Conservation (phyloP, 2,113 vertebrate species). For the Nothobranchius furzeri region DNA sequence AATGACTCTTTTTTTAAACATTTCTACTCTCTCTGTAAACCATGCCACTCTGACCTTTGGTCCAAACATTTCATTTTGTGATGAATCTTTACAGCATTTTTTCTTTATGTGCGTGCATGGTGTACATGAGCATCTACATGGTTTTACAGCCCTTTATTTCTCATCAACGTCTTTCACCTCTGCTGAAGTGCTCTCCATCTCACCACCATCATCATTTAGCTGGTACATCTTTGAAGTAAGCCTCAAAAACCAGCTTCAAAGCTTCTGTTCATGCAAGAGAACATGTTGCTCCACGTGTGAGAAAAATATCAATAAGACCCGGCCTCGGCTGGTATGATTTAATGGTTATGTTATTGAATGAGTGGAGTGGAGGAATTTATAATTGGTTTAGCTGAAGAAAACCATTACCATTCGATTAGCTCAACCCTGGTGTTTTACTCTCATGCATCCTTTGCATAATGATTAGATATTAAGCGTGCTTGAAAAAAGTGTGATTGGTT, state of each 20-base stretch:
- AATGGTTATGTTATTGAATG: constrained; percentile 64
- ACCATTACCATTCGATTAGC: constrained; percentile 71
- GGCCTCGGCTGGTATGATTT: constrained; percentile 60
- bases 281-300: constrained; percentile 66
- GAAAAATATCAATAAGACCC: constrained; percentile 70
- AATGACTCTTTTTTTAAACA: too few species aligned
- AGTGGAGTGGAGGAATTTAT: constrained; percentile 60
- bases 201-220: constrained; percentile 45
- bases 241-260: constrained; percentile 77
- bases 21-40: too few species aligned
- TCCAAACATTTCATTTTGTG: too few species aligned
- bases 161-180: constrained; percentile 4
- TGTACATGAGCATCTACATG: not conserved
- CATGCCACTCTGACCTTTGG: too few species aligned
- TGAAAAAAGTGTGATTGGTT: not conserved
- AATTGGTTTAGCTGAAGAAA: constrained; percentile 67
- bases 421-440: constrained; percentile 53
- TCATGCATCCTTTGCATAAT: constrained; percentile 47
- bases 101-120: not conserved
- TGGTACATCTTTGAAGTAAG: constrained; percentile 61
- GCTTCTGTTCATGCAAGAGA: constrained; percentile 45
- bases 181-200: constrained; percentile 14
- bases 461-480: constrained; percentile 29
- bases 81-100: not conserved
- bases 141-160: not conserved